Percentiles rank a stretch among this genome's conserved stretches.
Conservation (phyloP, 2,797 vertebrate genomes). For the Xiphorhynchus erythropygius region DNA sequence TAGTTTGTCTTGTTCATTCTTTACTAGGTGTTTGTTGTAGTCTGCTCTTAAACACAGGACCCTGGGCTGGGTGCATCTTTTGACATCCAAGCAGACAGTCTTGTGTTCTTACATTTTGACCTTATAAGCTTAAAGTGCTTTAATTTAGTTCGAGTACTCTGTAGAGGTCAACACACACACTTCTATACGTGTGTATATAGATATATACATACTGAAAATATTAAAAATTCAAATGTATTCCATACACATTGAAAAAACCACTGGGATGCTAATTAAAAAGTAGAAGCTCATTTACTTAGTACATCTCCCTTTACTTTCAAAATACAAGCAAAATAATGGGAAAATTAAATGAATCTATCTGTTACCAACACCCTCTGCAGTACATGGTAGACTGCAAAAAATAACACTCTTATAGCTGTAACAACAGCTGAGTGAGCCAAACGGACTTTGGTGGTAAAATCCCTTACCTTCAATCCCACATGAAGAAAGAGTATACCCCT, state of each 20-base stretch:
- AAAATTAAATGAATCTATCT: neutral
- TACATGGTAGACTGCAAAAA: neutral
- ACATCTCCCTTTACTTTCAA: neutral
- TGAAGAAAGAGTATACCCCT: neutral
- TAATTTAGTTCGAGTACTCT: neutral
- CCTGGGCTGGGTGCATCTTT: neutral
- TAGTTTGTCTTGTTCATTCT: neutral
- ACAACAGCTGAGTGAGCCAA: neutral
- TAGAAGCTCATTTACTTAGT: neutral
- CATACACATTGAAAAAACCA: neutral
- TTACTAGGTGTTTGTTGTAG: neutral
- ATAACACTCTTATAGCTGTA: neutral
- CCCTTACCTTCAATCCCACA: neutral
- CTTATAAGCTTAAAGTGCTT: neutral
- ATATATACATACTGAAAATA: neutral
- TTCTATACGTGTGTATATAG: fast-evolving
- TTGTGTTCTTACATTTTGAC: neutral
- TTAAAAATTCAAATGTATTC: neutral
- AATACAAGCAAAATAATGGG: neutral
- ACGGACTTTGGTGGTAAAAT: neutral
- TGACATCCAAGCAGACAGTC: neutral
- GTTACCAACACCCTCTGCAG: neutral
- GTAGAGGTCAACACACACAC: neutral
- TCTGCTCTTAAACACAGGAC: neutral
- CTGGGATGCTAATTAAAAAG: neutral